Evolutionary conservation across 2,888 invertebrate genomes (phyloP).

Genomic region (Dolomedes plantarius): DNA sequence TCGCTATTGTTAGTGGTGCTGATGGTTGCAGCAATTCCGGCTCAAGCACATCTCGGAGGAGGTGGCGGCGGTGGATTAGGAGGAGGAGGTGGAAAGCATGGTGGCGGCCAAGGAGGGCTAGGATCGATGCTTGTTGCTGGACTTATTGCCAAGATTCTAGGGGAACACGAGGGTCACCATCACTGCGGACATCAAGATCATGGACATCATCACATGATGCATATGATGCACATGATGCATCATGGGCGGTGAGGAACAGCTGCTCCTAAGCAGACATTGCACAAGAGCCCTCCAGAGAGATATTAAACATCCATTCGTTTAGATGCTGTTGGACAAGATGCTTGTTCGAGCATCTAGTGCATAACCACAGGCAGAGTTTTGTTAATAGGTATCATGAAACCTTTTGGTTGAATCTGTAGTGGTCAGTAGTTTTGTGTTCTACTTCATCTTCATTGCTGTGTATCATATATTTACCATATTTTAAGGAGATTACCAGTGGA

Average conservation of each 20-base stretch:
- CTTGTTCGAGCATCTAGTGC: too few species aligned
- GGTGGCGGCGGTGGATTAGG: slow-evolving; percentile 22
- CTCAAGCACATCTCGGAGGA: neutral
- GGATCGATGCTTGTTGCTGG: slow-evolving; percentile 46
- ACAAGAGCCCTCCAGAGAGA: too few species aligned
- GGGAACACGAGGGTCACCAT: slow-evolving; percentile 31
- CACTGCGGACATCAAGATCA: slow-evolving; percentile 26
- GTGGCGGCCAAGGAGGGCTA: slow-evolving; percentile 18
- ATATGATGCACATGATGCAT: slow-evolving; percentile 21
- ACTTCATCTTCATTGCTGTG: too few species aligned
- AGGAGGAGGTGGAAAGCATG: slow-evolving; percentile 25
- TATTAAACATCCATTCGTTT: too few species aligned
- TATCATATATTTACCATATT: too few species aligned
- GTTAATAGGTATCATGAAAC: too few species aligned
- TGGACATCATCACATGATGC: slow-evolving; percentile 36
- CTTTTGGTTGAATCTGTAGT: too few species aligned
- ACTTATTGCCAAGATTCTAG: slow-evolving; percentile 39
- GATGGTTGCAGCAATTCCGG: neutral
- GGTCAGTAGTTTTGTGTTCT: too few species aligned
- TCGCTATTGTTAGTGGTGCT: neutral
- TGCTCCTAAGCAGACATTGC: too few species aligned
- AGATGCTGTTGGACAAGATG: too few species aligned
- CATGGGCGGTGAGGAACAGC: neutral
- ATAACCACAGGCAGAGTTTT: too few species aligned
- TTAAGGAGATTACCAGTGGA: too few species aligned